Percentiles rank a stretch among this genome's conserved stretches.
These are phyloP conservation scores for Enoplosus armatus DNA, from an alignment of 2,797 vertebrate genomes.

Conservation along the genomic window DNA sequence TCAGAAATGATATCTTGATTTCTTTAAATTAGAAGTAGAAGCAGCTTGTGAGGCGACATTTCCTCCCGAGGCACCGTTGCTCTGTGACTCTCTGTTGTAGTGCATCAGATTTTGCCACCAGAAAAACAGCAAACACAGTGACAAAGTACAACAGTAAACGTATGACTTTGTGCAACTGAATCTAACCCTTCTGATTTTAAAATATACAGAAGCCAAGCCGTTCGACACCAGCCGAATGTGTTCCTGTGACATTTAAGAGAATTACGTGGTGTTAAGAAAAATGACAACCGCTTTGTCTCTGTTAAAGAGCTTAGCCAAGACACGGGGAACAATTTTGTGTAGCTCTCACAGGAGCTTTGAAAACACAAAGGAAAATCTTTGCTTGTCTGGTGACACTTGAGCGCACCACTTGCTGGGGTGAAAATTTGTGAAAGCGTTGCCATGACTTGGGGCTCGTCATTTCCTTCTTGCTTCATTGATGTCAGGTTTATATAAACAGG, in stretches of 20 bases:
- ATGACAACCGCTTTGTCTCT: conserved; percentile 75
- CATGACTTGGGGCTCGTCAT: conserved; percentile 28
- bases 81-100: conserved; percentile 14
- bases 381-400: conserved; percentile 36
- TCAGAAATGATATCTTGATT: conserved; percentile 13
- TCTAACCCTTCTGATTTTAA: conserved; percentile 8
- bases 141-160: background rate
- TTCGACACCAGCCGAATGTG: conserved; percentile 31
- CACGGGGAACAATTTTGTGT: conserved; percentile 33
- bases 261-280: conserved; percentile 69
- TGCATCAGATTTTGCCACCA: background rate
- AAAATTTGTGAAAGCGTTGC: conserved; percentile 34
- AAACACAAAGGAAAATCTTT: conserved; percentile 25
- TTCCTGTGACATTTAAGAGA: conserved; percentile 75
- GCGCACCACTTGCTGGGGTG: conserved; percentile 7
- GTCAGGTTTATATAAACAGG: conserved; percentile 36
- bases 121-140: background rate
- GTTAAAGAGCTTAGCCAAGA: conserved; percentile 70
- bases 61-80: background rate
- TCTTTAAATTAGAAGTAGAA: conserved; percentile 10
- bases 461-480: conserved; percentile 32
- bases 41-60: background rate
- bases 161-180: background rate
- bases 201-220: conserved; percentile 1
- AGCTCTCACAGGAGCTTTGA: conserved; percentile 36